Evolutionary conservation across 2,888 invertebrate genomes (phyloP), one percentile per base, ranked within the genome.

Genomic region (Ernsta delagoae): DNA sequence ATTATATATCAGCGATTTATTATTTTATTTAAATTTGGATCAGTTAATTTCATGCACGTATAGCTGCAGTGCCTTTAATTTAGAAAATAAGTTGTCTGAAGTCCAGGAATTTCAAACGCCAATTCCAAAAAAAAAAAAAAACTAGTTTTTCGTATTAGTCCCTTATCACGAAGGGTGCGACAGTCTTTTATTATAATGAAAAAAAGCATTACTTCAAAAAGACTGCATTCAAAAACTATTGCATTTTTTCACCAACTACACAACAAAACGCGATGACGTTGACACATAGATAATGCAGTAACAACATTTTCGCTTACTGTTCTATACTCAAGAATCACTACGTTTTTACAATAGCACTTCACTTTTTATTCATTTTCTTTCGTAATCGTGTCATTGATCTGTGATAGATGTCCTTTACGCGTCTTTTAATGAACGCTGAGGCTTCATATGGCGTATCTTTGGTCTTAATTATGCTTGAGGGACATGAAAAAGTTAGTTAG

Each of bases 391-490:
- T 54, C 53, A 56, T 67, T 34, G 39, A 67, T 67, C 67, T 45
- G 66, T 66, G 61, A 67, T 54, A 53, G 67, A 67, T 67, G 67
- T 24, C 43, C 61, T 67, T 60, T 61, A 64, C 45, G 56, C 45
- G 41, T 8, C 34, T 54, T 60, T 54, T 67, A 67, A 67, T 67
- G 61, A 67, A 61, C 56, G 34, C 59, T 45, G 43, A 24, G 9
- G 56, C 54, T 54, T 43, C 54, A 60, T 67, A 67, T 56, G 67
- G 67, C 67, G 56, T 67, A 67, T 67, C 67, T 61, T 61, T 56
- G 56, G 61, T 56, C 60, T 61, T 67, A 61, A 67, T 67, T 67
- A 67, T 67, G 60, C 61, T 45, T 41, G 53, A 53, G 11, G 11
- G 2, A 50, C 59, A 67, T 67, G 61, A 67, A 67, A 67, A 61